Evolutionary conservation across 2,888 invertebrate species (phyloP), one percentile per base, ranked within the genome.

Genomic region (Smittia sp.): DNA sequence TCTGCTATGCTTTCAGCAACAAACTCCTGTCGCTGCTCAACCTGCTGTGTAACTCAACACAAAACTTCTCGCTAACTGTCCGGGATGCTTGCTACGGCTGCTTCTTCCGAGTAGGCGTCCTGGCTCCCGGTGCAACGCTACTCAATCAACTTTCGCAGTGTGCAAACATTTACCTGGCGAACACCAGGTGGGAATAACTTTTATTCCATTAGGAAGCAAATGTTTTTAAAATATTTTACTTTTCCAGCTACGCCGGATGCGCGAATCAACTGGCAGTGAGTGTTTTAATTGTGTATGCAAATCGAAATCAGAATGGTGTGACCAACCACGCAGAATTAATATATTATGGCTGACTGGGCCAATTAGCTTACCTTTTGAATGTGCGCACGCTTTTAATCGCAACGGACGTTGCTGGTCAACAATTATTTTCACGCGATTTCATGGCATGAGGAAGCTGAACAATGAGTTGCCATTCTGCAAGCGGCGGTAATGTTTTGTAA

Each of bases 21-120:
- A 82, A 81, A 76, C 80, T 83, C 52, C 75, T 83, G 75, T 87
- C 86, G 77, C 80, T 89, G 73, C 79, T 89, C 9, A 88, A 86
- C 78, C 80, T 88, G 75, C 84, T 88, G 75, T 89, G 89, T 79
- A 88, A 86, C 77, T 86, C 87, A 41, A 87, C 88, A n/a, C 88
- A 88, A 79, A 85, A 85, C 15, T 84, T 85, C 1, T 85, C 87
- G 76, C 81, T 84, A 2, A 85, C 85, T 39, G 76, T 81, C 74
- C 84, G 87, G 74, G 88, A 88, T 80, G 85, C 85, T 13, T 89
- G 89, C 77, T 87, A 88, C 75, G 85, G 87, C 22, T 88, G 89
- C 78, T 89, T 89, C 78, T 84, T 85, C 74, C 81, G 85, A 76
- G 86, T 86, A 1, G 86, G 85, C 68, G 80, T 84, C 32, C 81